Evolutionary conservation across 2,113 vertebrate genomes (phyloP).

Genomic region (Anarrhichthys ocellatus): DNA sequence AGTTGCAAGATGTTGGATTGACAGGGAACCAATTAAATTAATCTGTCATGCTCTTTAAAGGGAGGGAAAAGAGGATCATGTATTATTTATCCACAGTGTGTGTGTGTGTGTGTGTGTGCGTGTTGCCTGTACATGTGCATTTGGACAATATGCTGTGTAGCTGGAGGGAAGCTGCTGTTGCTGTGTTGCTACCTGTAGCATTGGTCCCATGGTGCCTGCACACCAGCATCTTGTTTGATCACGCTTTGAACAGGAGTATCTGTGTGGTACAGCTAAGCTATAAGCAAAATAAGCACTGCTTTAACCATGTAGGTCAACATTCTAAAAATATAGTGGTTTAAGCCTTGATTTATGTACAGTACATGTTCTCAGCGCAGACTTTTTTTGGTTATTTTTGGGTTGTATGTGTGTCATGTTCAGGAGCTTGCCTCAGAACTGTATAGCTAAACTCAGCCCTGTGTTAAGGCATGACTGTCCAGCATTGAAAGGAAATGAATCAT

Average conservation of each 20-base stretch:
- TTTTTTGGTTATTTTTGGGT: background rate
- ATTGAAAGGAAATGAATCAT: conserved; percentile 82
- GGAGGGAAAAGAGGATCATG: conserved; percentile 40
- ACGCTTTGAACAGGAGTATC: conserved; percentile 23
- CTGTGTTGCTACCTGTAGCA: conserved; percentile 47
- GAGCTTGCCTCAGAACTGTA: conserved; percentile 20
- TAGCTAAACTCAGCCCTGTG: conserved; percentile 42
- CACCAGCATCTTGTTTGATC: conserved; percentile 27
- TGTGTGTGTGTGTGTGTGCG: conserved; percentile 9
- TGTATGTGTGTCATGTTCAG: conserved; percentile 19
- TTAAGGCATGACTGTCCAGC: conserved; percentile 50
- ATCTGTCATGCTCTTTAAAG: conserved; percentile 65
- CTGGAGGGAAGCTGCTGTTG: conserved; percentile 33
- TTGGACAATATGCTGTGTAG: conserved; percentile 35
- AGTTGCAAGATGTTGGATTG: conserved; percentile 59
- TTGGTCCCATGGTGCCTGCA: conserved; percentile 8
- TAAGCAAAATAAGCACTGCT: background rate
- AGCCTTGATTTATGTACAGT: conserved; percentile 15
- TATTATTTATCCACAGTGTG: conserved; percentile 67
- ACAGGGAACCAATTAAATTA: conserved; percentile 57
- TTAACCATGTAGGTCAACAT: background rate
- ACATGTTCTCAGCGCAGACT: background rate
- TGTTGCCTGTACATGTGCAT: conserved; percentile 14
- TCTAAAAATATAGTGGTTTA: conserved; percentile 1
- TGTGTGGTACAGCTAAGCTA: background rate